Evolutionary conservation across 2,888 invertebrate genomes (phyloP).

Genomic region (Aelia acuminata): DNA sequence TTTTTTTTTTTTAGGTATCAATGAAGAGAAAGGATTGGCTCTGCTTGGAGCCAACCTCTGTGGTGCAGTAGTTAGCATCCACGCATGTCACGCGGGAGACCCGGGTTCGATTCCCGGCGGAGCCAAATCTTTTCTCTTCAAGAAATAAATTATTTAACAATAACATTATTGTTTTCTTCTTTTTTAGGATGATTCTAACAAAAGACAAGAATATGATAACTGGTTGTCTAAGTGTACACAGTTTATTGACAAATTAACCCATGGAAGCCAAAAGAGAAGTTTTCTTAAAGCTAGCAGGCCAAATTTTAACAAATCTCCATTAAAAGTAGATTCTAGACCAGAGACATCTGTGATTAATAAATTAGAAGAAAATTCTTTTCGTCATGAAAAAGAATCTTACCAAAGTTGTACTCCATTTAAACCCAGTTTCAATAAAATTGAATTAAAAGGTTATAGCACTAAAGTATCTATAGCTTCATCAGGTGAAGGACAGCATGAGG

Average conservation of each 20-base stretch:
- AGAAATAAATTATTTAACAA: too few relatives aligned
- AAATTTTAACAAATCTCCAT: neutral
- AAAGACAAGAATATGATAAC: neutral
- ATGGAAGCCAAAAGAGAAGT: slow-evolving; percentile 26
- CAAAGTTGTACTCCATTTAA: neutral
- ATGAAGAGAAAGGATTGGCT: too few relatives aligned
- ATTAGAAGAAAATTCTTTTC: neutral
- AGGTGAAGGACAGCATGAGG: neutral
- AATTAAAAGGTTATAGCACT: neutral
- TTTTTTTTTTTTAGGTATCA: too few relatives aligned
- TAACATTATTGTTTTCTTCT: neutral
- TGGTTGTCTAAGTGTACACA: slow-evolving; percentile 11
- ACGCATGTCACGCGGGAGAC: too few relatives aligned
- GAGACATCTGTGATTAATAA: neutral
- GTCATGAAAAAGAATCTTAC: neutral
- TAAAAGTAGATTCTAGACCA: neutral
- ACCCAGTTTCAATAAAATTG: neutral
- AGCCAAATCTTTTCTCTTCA: too few relatives aligned
- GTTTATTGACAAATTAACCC: neutral
- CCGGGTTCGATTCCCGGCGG: too few relatives aligned
- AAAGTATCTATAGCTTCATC: neutral
- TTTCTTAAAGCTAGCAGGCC: slow-evolving; percentile 29
- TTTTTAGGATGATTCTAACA: neutral
- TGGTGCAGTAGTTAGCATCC: too few relatives aligned
- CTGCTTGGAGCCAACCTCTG: too few relatives aligned